phyloP scores from a whole-genome alignment of 2,797 vertebrate genomes.

The Syngnathus acus region DNA sequence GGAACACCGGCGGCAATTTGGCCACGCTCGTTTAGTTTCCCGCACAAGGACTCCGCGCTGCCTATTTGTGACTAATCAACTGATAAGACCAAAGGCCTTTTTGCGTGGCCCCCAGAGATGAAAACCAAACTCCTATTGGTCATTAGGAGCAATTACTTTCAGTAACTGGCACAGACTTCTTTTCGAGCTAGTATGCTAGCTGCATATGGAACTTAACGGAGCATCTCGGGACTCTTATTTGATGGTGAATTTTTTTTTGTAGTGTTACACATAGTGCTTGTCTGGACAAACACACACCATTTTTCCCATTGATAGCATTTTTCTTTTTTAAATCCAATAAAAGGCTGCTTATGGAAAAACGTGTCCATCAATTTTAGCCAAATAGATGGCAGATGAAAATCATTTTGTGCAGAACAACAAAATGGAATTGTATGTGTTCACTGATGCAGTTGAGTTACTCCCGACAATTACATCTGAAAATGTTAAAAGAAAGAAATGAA shows the following conservation, averaged over 20 bases:
- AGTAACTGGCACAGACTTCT: constrained; percentile 60
- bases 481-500: too few species aligned
- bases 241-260: constrained; percentile 28
- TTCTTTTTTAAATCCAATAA: too few species aligned
- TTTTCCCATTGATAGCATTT: too few species aligned
- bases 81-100: constrained; percentile 74
- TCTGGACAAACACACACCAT: too few species aligned
- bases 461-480: too few species aligned
- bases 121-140: constrained; percentile 76
- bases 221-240: constrained; percentile 22
- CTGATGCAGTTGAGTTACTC: too few species aligned
- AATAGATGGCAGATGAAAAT: too few species aligned
- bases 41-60: constrained; percentile 68
- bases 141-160: constrained; percentile 77
- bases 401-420: too few species aligned
- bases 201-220: constrained; percentile 26
- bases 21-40: constrained; percentile 67
- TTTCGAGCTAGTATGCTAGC: constrained; percentile 14
- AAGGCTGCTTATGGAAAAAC: too few species aligned
- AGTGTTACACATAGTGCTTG: too few species aligned
- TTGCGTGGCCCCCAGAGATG: constrained; percentile 61
- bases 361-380: too few species aligned
- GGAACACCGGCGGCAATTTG: constrained; percentile 46
- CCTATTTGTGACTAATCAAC: constrained; percentile 76
- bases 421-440: too few species aligned